phyloP scores from a whole-genome alignment of 2,113 vertebrate genomes.

The Ancistrus triradiatus region DNA sequence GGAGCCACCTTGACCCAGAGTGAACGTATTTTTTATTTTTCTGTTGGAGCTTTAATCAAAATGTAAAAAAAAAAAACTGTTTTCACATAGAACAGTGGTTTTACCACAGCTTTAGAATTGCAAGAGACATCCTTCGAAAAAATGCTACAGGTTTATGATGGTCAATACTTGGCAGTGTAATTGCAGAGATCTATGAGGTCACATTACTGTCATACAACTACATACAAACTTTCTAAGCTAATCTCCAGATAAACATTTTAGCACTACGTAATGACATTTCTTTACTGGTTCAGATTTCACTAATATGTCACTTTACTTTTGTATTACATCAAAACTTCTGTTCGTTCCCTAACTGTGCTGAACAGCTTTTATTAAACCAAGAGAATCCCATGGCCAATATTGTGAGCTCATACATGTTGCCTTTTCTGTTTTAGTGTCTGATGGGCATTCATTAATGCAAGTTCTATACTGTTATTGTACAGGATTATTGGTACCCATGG shows the following conservation, averaged over 20 bases:
- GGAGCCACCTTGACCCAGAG: slow-evolving; percentile 1
- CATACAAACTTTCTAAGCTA: no score
- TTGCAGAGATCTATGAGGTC: no score
- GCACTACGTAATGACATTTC: no score
- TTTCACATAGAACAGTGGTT: neutral
- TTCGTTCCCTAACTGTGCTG: slow-evolving; percentile 34
- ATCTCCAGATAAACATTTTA: no score
- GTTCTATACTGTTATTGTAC: slow-evolving; percentile 1
- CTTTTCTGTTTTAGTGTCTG: slow-evolving; percentile 29
- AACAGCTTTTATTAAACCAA: slow-evolving; percentile 37
- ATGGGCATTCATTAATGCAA: slow-evolving; percentile 5
- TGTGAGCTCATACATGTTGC: slow-evolving; percentile 27
- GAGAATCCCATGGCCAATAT: slow-evolving; percentile 32
- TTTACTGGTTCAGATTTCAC: no score
- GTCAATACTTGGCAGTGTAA: no score
- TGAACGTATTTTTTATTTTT: neutral
- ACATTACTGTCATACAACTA: no score
- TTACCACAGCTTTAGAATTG: neutral
- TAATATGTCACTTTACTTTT: slow-evolving; percentile 17
- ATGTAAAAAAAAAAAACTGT: neutral
- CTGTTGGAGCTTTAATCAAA: neutral
- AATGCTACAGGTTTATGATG: no score
- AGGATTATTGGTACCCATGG: slow-evolving; percentile 10
- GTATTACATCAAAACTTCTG: slow-evolving; percentile 16
- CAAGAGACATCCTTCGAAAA: no score